Conservation (phyloP, 2,113 vertebrate genomes). For the Aegithalos caudatus region DNA sequence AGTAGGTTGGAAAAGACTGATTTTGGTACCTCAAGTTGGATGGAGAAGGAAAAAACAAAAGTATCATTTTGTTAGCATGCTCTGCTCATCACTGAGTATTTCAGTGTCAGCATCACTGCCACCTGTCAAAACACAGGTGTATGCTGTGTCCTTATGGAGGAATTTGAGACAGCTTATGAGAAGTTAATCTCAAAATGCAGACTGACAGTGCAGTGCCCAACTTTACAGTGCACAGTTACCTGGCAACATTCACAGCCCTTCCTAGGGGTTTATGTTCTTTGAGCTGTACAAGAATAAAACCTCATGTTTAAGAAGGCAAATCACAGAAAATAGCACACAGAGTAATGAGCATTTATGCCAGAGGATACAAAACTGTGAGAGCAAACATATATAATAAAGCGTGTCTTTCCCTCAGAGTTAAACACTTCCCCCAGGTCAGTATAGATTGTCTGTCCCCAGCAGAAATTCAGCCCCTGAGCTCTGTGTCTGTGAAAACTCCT, state of each 20-base stretch:
- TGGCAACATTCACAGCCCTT: background rate
- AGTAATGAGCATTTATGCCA: background rate
- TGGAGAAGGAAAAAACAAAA: background rate
- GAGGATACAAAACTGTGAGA: background rate
- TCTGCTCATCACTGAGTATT: background rate
- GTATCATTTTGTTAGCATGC: background rate
- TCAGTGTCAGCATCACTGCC: background rate
- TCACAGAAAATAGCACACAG: background rate
- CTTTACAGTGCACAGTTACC: background rate
- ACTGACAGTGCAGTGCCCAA: background rate
- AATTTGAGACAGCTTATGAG: background rate
- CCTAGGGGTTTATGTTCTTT: background rate
- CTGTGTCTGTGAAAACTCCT: background rate
- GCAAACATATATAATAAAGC: background rate
- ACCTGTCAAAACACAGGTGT: background rate
- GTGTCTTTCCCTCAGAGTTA: background rate
- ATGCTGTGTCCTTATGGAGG: fast-evolving
- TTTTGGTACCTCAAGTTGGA: background rate
- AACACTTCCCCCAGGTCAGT: background rate
- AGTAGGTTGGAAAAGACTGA: background rate
- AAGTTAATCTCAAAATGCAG: background rate
- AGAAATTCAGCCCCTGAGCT: background rate
- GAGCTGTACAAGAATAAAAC: background rate
- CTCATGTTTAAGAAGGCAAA: background rate
- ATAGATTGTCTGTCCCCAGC: background rate